These are phyloP conservation scores for Parnassius orleans DNA, from an alignment of 2,888 invertebrate genomes.

Conservation along the genomic window DNA sequence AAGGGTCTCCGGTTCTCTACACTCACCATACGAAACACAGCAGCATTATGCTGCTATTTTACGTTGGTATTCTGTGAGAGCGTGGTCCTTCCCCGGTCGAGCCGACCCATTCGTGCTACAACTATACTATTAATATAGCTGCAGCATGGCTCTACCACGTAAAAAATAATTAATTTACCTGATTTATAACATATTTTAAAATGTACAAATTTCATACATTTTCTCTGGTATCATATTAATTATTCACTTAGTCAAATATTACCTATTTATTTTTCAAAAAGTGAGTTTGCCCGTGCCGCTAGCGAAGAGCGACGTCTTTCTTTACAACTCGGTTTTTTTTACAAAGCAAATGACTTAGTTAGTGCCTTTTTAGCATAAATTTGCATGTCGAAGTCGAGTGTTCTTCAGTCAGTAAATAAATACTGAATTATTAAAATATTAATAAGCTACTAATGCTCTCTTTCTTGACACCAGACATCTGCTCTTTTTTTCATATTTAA, in stretches of 20 bases:
- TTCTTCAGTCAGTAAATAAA: conserved; percentile 24
- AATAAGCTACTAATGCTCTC: conserved; percentile 24
- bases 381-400: conserved; percentile 39
- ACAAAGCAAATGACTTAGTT: conserved; percentile 38
- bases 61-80: too few relatives aligned
- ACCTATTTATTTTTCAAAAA: conserved; percentile 20
- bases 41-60: too few relatives aligned
- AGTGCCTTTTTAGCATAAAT: conserved; percentile 45
- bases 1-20: too few relatives aligned
- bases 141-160: too few relatives aligned
- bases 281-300: conserved; percentile 1
- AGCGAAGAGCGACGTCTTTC: conserved; percentile 13
- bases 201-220: neutral
- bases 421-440: conserved; percentile 27
- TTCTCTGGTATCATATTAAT: neutral
- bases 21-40: too few relatives aligned
- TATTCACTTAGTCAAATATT: conserved; percentile 20
- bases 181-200: too few relatives aligned
- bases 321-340: conserved; percentile 30
- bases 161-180: too few relatives aligned
- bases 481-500: conserved; percentile 1
- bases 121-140: too few relatives aligned
- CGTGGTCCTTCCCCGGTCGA: too few relatives aligned
- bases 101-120: too few relatives aligned
- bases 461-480: conserved; percentile 16